Evolutionary conservation across 2,113 vertebrate species (phyloP).

Genomic region (Maccullochella peelii): DNA sequence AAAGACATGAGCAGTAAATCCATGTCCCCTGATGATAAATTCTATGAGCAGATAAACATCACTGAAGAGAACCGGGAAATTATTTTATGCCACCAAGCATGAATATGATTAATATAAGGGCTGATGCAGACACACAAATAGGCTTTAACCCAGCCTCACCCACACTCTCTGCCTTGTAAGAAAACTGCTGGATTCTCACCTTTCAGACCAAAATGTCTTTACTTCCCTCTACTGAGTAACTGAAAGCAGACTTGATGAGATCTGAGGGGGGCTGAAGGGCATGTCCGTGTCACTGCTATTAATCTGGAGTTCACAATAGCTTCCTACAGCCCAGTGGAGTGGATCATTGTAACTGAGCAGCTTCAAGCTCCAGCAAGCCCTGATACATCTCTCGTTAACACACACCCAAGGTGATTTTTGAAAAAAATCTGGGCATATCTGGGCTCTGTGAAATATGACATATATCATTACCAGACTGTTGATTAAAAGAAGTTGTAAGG

Average conservation of each 20-base stretch:
- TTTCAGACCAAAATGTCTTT: slow-evolving; percentile 37
- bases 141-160: slow-evolving; percentile 10
- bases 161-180: background rate
- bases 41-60: slow-evolving; percentile 43
- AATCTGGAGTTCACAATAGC: slow-evolving; percentile 68
- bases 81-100: slow-evolving; percentile 25
- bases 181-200: background rate
- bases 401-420: slow-evolving; percentile 30
- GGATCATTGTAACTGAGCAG: slow-evolving; percentile 61
- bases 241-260: slow-evolving; percentile 50
- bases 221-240: slow-evolving; percentile 34
- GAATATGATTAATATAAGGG: slow-evolving; percentile 23
- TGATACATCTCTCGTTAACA: slow-evolving; percentile 31
- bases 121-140: background rate
- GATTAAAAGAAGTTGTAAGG: slow-evolving; percentile 15
- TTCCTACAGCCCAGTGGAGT: slow-evolving; percentile 64
- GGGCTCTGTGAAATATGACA: slow-evolving; percentile 4
- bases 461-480: slow-evolving; percentile 21
- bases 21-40: slow-evolving; percentile 39
- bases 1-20: slow-evolving; percentile 35
- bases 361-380: slow-evolving; percentile 42
- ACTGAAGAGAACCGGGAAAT: slow-evolving; percentile 23
- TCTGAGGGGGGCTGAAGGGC: slow-evolving; percentile 52
- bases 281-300: slow-evolving; percentile 53
- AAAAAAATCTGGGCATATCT: background rate